Percentiles rank a stretch among this genome's conserved stretches.
Evolutionary conservation across 2,113 vertebrate genomes (phyloP).

Genomic region (Pelodiscus sinensis): DNA sequence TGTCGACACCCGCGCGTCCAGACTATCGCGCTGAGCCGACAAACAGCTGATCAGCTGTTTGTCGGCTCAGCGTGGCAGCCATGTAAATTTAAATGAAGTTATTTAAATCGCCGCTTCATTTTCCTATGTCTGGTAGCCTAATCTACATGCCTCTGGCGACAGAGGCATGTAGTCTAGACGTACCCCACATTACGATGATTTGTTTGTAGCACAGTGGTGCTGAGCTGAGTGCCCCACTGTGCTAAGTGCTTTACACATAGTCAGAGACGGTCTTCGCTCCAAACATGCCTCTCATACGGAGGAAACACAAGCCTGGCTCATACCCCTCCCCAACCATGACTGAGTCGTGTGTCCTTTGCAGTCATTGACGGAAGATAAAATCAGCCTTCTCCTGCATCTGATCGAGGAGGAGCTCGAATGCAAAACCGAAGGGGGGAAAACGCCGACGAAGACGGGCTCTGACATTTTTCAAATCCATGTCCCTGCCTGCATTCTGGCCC

Average conservation of each 20-base stretch:
- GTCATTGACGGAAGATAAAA: constrained; percentile 89
- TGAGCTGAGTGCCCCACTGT: neutral
- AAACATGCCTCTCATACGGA: neutral
- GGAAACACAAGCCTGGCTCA: neutral
- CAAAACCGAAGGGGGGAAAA: constrained; percentile 61
- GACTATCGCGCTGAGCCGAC: too few relatives aligned
- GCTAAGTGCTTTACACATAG: neutral
- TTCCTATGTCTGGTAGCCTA: too few relatives aligned
- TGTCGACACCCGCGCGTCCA: too few relatives aligned
- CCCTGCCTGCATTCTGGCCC: constrained; percentile 89
- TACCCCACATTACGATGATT: neutral
- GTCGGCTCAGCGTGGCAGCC: too few relatives aligned
- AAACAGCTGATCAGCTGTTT: too few relatives aligned
- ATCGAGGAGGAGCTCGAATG: constrained; percentile 85
- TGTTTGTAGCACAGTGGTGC: neutral
- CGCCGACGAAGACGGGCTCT: constrained; percentile 41
- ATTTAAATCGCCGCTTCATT: too few relatives aligned
- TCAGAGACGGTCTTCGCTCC: neutral
- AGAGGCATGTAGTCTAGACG: too few relatives aligned
- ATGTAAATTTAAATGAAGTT: too few relatives aligned
- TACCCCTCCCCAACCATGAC: neutral
- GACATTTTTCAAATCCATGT: constrained; percentile 86
- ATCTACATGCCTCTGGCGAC: too few relatives aligned
- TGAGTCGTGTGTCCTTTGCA: constrained; percentile 41
- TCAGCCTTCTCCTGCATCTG: constrained; percentile 86